A percentile compares a stretch with the other conserved stretches of the same genome.
Evolutionary conservation across 2,113 vertebrate species (phyloP).

Genomic region (Opisthocomus hoazin): DNA sequence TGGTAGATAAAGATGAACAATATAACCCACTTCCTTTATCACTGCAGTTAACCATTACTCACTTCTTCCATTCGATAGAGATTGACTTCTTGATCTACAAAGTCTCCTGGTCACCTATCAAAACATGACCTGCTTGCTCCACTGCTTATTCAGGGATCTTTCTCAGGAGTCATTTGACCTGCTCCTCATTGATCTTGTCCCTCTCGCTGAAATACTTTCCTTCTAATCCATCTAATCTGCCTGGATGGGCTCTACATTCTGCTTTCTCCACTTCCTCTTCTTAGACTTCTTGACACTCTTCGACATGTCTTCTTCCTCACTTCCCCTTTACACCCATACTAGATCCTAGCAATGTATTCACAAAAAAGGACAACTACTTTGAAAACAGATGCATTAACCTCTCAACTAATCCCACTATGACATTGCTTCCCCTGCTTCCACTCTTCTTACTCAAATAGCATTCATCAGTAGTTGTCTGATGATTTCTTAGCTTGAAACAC

Average conservation of each 20-base stretch:
- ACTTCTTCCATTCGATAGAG: not conserved
- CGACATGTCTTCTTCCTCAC: not conserved
- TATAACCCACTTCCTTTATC: not conserved
- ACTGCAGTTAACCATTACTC: not conserved
- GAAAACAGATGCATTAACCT: not conserved
- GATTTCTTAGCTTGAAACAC: not conserved
- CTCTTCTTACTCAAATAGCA: not conserved
- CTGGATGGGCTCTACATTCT: not conserved
- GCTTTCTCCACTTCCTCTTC: not conserved
- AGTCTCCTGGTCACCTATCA: not conserved
- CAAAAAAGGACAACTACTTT: not conserved
- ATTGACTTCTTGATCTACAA: not conserved
- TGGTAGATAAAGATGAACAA: not conserved
- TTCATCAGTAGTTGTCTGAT: not conserved
- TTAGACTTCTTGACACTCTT: not conserved
- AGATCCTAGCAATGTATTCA: not conserved
- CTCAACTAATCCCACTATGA: not conserved
- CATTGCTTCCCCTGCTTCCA: not conserved
- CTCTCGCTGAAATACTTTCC: not conserved
- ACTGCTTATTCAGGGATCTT: not conserved
- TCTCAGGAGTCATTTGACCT: not conserved
- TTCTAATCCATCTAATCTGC: not conserved
- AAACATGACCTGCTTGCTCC: not conserved
- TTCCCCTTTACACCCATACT: not conserved
- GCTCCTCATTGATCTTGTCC: not conserved